phyloP scores from a whole-genome alignment of 2,797 vertebrate genomes.

The Lagorchestes hirsutus region DNA sequence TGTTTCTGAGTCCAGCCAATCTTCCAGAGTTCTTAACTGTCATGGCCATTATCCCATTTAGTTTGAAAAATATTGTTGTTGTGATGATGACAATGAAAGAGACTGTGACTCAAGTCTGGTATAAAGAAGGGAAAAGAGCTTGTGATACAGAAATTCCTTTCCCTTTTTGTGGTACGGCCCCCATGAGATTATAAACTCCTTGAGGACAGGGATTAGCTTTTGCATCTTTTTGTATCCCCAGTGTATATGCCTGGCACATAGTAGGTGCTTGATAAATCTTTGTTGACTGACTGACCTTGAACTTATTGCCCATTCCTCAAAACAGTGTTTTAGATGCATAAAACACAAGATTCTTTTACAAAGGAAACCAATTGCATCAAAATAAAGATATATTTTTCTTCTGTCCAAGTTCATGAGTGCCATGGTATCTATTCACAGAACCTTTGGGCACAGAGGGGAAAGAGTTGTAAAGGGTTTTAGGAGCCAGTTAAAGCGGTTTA shows the following conservation, averaged over 20 bases:
- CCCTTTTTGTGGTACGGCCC: neutral
- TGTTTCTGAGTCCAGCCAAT: neutral
- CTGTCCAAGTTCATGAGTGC: neutral
- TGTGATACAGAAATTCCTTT: neutral
- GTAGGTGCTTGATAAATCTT: neutral
- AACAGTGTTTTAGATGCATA: neutral
- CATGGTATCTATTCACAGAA: neutral
- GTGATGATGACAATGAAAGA: neutral
- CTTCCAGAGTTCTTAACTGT: neutral
- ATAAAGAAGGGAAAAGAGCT: neutral
- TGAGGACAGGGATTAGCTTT: neutral
- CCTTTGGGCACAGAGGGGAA: neutral
- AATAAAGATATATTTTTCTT: neutral
- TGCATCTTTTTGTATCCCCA: neutral
- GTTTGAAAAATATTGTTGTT: no score
- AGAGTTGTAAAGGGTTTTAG: neutral
- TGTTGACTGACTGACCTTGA: neutral
- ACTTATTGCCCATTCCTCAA: neutral
- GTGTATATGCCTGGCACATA: neutral
- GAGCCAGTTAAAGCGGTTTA: neutral
- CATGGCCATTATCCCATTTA: neutral
- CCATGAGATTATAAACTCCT: neutral
- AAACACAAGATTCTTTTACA: neutral
- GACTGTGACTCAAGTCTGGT: neutral
- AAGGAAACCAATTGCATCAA: neutral